phyloP scores from a whole-genome alignment of 2,797 vertebrate genomes.

The Alauda arvensis region DNA sequence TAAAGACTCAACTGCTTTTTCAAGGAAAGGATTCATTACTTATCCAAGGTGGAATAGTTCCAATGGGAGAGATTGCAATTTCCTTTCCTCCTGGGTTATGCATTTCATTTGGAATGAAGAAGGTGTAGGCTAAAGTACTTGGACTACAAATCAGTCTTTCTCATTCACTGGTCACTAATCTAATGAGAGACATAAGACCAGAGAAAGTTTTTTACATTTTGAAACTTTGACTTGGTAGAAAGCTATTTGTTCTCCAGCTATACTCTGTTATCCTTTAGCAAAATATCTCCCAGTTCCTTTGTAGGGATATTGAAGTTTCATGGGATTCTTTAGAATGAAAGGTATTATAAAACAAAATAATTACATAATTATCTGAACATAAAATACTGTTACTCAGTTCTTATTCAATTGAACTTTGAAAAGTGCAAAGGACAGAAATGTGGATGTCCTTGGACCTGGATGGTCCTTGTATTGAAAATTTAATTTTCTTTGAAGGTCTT shows the following conservation, averaged over 20 bases:
- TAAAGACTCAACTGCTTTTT: not conserved
- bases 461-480: not conserved
- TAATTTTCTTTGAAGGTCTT: conserved; percentile 10
- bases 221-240: not conserved
- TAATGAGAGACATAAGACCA: not conserved
- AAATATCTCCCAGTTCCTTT: not conserved
- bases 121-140: not conserved
- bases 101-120: not conserved
- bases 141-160: not conserved
- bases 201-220: not conserved
- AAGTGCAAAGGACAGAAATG: not conserved
- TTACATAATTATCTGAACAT: not conserved
- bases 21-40: not conserved
- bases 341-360: conserved; percentile 12
- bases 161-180: not conserved
- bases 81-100: not conserved
- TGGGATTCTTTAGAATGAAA: not conserved
- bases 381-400: not conserved
- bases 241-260: not conserved
- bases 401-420: not conserved
- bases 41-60: not conserved
- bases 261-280: not conserved
- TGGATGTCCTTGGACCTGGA: not conserved
- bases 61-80: not conserved
- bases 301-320: not conserved